Conservation (phyloP, 2,888 invertebrate species). For the Hyppa rectilinea region DNA sequence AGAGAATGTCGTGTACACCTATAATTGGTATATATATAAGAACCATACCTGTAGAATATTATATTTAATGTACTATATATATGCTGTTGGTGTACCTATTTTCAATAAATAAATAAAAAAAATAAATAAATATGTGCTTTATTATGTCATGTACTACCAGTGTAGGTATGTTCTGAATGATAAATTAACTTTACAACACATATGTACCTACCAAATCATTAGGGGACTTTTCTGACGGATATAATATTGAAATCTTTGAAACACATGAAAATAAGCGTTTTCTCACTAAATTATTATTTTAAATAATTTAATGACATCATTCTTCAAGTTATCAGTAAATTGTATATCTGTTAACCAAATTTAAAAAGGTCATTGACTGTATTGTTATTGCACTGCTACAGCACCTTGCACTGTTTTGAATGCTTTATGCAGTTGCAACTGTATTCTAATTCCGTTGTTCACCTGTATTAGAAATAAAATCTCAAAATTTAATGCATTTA, state of each 20-base stretch:
- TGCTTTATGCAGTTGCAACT: not conserved
- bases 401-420: not conserved
- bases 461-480: not conserved
- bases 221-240: not conserved
- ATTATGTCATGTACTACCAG: too few relatives aligned
- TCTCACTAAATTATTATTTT: too few relatives aligned
- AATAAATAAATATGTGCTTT: not conserved
- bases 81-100: too few relatives aligned
- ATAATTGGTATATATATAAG: too few relatives aligned
- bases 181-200: not conserved
- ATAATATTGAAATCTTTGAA: conserved; percentile 4
- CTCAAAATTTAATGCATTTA: too few relatives aligned
- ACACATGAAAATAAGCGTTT: not conserved
- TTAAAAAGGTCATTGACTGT: not conserved
- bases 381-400: not conserved
- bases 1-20: too few relatives aligned
- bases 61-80: too few relatives aligned
- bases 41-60: too few relatives aligned
- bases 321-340: not conserved
- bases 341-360: not conserved
- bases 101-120: too few relatives aligned
- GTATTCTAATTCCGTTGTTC: not conserved
- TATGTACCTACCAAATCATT: not conserved
- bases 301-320: conserved; percentile 1
- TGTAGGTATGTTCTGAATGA: not conserved